phyloP scores from a whole-genome alignment of 2,888 invertebrate species.

The Pyrrhia umbra region DNA sequence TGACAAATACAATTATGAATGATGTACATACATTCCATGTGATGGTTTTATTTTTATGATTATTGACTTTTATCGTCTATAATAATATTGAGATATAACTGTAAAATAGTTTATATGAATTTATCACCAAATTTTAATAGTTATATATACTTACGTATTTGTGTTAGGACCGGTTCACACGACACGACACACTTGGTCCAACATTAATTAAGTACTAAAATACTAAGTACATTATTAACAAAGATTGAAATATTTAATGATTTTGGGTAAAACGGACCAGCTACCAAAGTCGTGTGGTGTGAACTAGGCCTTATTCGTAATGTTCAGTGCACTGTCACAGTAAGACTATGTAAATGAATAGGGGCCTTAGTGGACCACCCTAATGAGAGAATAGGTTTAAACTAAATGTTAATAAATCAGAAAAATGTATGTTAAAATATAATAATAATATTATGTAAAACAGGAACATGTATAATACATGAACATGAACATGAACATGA shows the following conservation, averaged over 20 bases:
- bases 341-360: conserved; percentile 36
- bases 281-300: conserved; percentile 21
- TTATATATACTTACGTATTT: conserved; percentile 22
- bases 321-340: conserved; percentile 34
- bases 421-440: background rate
- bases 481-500: background rate
- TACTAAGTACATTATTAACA: background rate
- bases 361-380: conserved; percentile 43
- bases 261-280: background rate
- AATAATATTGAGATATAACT: conserved; percentile 26
- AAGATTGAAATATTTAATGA: background rate
- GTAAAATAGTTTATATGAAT: conserved; percentile 39
- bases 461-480: background rate
- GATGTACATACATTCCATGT: conserved; percentile 59
- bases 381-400: conserved; percentile 21
- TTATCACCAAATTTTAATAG: conserved; percentile 36
- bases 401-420: conserved; percentile 1
- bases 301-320: conserved; percentile 11
- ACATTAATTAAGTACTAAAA: background rate
- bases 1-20: conserved; percentile 50
- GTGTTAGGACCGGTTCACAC: conserved; percentile 21
- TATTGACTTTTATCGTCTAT: conserved; percentile 9
- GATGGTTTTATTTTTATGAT: conserved; percentile 44
- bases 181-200: background rate
- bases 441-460: background rate